Percentiles rank a stretch among this genome's conserved stretches.
Evolutionary conservation across 1,140 invertebrate genomes (phyloP).

Genomic region (Conus betulinus): DNA sequence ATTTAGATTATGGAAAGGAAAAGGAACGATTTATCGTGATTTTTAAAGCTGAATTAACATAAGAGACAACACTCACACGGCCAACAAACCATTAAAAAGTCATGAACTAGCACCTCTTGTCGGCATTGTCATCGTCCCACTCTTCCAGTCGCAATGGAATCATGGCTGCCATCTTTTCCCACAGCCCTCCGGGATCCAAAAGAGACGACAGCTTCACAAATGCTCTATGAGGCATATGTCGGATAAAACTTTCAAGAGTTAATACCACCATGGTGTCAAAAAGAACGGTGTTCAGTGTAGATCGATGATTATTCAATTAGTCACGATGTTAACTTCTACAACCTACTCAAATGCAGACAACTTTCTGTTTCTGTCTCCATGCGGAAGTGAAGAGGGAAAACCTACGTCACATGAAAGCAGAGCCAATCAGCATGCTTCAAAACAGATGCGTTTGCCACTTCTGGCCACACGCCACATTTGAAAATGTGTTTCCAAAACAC

Average conservation of each 20-base stretch:
- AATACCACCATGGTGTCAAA: neutral
- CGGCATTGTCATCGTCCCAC: constrained; percentile 31
- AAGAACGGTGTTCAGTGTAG: neutral
- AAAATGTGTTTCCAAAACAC: neutral
- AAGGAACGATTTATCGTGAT: neutral
- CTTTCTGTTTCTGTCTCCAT: neutral
- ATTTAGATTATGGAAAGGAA: too few relatives aligned
- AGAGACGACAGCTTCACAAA: constrained; percentile 42
- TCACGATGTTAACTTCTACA: too few relatives aligned
- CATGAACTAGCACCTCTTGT: constrained; percentile 37
- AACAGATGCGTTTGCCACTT: neutral
- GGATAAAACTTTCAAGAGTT: constrained; percentile 49
- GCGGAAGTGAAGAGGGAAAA: neutral
- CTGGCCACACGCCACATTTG: neutral
- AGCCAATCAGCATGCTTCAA: neutral
- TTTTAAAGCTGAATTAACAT: too few relatives aligned
- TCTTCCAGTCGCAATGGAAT: constrained; percentile 49
- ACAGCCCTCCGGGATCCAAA: constrained; percentile 52
- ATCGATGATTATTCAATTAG: neutral
- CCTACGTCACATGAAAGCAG: neutral
- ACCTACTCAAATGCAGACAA: neutral
- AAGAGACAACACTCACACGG: too few relatives aligned
- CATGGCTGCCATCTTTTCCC: constrained; percentile 49
- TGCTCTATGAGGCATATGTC: constrained; percentile 50
- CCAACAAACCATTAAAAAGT: too few relatives aligned